Conservation (phyloP, 2,888 invertebrate genomes). For the Pyrrhia umbra region DNA sequence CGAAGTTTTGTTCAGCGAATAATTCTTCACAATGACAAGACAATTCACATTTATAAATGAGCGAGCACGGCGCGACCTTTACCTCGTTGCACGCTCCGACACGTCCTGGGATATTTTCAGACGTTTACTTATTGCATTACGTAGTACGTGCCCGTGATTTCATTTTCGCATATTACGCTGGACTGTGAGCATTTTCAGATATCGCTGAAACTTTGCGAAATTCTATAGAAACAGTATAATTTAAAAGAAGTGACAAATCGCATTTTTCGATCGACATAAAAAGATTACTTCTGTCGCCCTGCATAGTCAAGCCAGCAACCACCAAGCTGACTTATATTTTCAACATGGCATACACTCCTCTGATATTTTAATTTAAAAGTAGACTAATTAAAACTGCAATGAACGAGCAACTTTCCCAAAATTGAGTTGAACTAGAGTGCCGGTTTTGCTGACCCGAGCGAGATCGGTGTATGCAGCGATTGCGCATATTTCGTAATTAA, state of each 20-base stretch:
- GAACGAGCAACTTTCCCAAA: background rate
- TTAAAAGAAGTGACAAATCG: too few species aligned
- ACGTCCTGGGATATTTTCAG: conserved; percentile 43
- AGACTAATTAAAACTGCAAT: background rate
- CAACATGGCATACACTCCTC: background rate
- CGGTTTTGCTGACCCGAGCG: background rate
- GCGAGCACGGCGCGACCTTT: conserved; percentile 37
- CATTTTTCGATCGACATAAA: too few species aligned
- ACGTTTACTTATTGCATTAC: conserved; percentile 10
- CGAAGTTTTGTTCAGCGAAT: conserved; percentile 4
- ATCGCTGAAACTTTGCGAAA: background rate
- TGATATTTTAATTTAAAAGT: background rate
- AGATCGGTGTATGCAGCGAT: background rate
- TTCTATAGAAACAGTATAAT: too few species aligned
- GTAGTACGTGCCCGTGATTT: background rate
- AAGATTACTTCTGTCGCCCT: too few species aligned
- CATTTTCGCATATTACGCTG: background rate
- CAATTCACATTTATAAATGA: conserved; percentile 37
- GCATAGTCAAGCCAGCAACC: background rate
- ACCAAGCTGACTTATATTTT: background rate
- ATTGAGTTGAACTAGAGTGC: background rate
- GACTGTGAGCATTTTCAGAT: background rate
- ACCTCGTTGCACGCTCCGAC: conserved; percentile 39
- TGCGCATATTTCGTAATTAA: background rate
- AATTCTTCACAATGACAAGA: conserved; percentile 40